Base-by-base conservation (phyloP, 23 tunicate genomes). In the Ascidia mentula region DNA sequence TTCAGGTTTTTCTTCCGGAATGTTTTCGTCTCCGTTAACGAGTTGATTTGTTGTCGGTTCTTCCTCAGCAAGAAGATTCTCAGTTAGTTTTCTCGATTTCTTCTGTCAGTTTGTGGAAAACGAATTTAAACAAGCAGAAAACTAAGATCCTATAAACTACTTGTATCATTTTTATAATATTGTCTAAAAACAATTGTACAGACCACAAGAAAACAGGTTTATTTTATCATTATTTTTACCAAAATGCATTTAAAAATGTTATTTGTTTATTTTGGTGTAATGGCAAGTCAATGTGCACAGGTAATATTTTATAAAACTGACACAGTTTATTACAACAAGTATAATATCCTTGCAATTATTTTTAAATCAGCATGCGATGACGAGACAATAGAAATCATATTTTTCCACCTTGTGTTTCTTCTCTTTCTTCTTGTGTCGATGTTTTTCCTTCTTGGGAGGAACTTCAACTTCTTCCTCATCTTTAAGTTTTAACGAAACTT, bases 401-500 rank as follows among this genome's bases (percentile, higher is more conserved):
- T n/a, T n/a, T n/a, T n/a, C n/a, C n/a, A 59, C 75, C 39, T 78
- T 80, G 60, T 78, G 59, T 72, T 87, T 81, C 85, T 81, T 81
- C 77, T 80, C 77, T 40, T 80, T 75, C 38, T 87, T 84, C 75
- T 77, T 77, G 37, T 73, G 75, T 37, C 77, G 81, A 31, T 75
- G 75, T 61, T 87, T 72, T 59, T 75, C 33, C 53, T 80, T 85
- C 40, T 74, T 77, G 26, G 69, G 59, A 33, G 32, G 31, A 17
- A 36, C 75, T 6, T 39, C 81, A 34, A 31, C 85, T 34, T 38
- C 72, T 72, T 46, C 78, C 37, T 76, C 78, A 18, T 38, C 40
- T 6, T 42, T 37, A 65, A 37, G 33, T 0, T 38, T 60, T 36
- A 32, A 17, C 2, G 79, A 34, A 12, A 24, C 42, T n/a, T n/a